These are phyloP conservation scores for Caenorhabditis sinica DNA, from an alignment of 2,888 invertebrate species.

Conservation along the genomic window DNA sequence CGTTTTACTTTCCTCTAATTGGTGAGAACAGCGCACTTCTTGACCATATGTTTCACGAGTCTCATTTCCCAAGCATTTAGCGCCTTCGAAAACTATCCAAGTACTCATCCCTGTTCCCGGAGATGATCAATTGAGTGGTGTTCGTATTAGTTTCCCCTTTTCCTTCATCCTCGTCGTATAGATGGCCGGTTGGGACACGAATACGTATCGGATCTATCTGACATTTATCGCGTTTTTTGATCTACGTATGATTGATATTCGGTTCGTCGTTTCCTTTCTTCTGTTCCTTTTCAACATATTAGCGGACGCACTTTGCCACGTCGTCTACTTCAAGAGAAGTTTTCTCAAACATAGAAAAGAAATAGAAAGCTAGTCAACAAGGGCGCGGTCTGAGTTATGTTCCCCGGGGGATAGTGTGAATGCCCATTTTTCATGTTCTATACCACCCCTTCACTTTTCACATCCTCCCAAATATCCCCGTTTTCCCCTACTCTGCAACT, in stretches of 20 bases:
- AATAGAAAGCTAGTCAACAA: slow-evolving; percentile 49
- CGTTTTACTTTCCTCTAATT: slow-evolving; percentile 23
- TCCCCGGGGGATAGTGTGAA: slow-evolving; percentile 47
- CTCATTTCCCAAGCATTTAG: slow-evolving; percentile 13
- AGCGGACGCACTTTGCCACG: slow-evolving; percentile 22
- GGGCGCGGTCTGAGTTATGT: slow-evolving; percentile 12
- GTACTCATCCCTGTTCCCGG: slow-evolving; percentile 22
- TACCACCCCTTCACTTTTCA: slow-evolving; percentile 4
- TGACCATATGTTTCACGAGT: slow-evolving; percentile 12
- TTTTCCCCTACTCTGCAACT: neutral
- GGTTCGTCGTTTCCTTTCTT: slow-evolving; percentile 39
- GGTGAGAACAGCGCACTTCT: slow-evolving; percentile 15
- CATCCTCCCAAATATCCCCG: slow-evolving; percentile 1
- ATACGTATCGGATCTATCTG: slow-evolving; percentile 38
- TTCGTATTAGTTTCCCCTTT: slow-evolving; percentile 22
- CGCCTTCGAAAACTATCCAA: neutral
- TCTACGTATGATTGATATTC: slow-evolving; percentile 51
- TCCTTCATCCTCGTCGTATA: slow-evolving; percentile 26
- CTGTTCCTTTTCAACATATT: slow-evolving; percentile 20
- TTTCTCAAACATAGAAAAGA: neutral
- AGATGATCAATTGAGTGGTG: slow-evolving; percentile 45
- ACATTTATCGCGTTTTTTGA: slow-evolving; percentile 57
- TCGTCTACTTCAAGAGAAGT: slow-evolving; percentile 58
- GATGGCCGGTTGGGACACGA: slow-evolving; percentile 32
- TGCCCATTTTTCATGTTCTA: slow-evolving; percentile 66